Conservation (phyloP, 2,888 invertebrate species). For the Andrena hattorfiana region DNA sequence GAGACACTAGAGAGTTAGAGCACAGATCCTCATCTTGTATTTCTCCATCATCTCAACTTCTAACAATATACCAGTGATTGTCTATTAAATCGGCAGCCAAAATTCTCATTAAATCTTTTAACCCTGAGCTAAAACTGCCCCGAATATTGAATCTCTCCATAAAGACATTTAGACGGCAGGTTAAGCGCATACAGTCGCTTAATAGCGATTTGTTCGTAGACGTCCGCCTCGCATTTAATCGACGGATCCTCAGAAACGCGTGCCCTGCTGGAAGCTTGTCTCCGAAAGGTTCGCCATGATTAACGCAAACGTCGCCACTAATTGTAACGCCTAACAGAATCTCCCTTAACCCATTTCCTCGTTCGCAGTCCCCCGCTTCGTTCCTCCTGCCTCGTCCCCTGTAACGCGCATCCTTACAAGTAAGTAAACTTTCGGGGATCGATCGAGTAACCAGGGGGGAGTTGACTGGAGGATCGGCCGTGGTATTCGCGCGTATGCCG, state of each 20-base stretch:
- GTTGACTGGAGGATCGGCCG: slow-evolving; percentile 51
- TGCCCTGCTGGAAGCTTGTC: neutral
- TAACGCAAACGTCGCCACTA: slow-evolving; percentile 51
- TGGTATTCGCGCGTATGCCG: slow-evolving; percentile 44
- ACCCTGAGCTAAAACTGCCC: neutral
- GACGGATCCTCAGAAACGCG: neutral
- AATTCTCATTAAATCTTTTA: neutral
- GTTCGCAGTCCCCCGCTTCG: slow-evolving; percentile 8
- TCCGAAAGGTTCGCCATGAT: slow-evolving; percentile 16
- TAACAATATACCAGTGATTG: no score
- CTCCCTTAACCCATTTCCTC: slow-evolving; percentile 47
- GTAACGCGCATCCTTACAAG: slow-evolving; percentile 50
- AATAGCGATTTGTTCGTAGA: neutral
- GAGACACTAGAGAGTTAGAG: no score
- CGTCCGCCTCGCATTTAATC: neutral
- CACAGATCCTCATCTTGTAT: no score
- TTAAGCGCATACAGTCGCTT: neutral
- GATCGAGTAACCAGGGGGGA: slow-evolving; percentile 48
- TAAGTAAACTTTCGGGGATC: slow-evolving; percentile 53
- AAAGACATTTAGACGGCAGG: neutral
- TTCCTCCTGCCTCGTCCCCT: neutral
- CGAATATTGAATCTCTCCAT: neutral
- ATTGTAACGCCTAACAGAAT: slow-evolving; percentile 43
- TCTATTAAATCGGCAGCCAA: no score
- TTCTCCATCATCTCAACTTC: no score